These are phyloP conservation scores for Gerris buenoi DNA, from an alignment of 1,140 invertebrate species.

Conservation along the genomic window DNA sequence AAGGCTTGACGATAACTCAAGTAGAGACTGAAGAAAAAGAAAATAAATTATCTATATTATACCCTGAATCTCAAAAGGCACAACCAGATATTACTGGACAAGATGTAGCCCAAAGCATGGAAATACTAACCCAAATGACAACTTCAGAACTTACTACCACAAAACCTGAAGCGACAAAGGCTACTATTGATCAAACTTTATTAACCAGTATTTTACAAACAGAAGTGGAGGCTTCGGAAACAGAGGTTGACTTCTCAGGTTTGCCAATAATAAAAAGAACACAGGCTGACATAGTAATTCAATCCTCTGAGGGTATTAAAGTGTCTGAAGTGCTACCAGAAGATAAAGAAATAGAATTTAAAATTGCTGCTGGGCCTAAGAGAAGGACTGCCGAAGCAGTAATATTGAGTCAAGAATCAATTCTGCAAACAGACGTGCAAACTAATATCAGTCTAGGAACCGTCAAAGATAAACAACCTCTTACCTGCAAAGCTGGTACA, in stretches of 20 bases:
- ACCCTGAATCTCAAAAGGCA: slow-evolving; percentile 14
- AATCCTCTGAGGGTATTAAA: slow-evolving; percentile 22
- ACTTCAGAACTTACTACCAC: slow-evolving; percentile 25
- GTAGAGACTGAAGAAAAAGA: slow-evolving; percentile 24
- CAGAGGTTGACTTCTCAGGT: slow-evolving; percentile 33
- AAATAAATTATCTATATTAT: background rate
- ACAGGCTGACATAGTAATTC: slow-evolving; percentile 25
- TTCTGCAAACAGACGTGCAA: slow-evolving; percentile 28
- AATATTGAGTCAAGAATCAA: slow-evolving; percentile 25
- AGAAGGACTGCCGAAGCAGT: slow-evolving; percentile 23
- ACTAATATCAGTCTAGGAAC: slow-evolving; percentile 16
- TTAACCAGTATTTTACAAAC: slow-evolving; percentile 35
- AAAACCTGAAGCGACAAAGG: slow-evolving; percentile 24
- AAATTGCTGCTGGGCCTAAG: slow-evolving; percentile 23
- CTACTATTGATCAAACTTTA: slow-evolving; percentile 30
- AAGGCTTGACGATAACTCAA: slow-evolving; percentile 22
- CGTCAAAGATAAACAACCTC: slow-evolving; percentile 16
- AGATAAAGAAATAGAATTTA: slow-evolving; percentile 29
- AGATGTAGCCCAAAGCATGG: slow-evolving; percentile 30
- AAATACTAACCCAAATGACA: slow-evolving; percentile 29
- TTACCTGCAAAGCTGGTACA: slow-evolving; percentile 22
- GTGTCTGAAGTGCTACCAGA: slow-evolving; percentile 22
- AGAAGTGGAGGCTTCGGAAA: slow-evolving; percentile 34
- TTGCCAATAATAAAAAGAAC: slow-evolving; percentile 21
- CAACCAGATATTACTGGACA: slow-evolving; percentile 20